These are phyloP conservation scores for Volucella inanis DNA, from an alignment of 2,888 invertebrate species.

Conservation along the genomic window DNA sequence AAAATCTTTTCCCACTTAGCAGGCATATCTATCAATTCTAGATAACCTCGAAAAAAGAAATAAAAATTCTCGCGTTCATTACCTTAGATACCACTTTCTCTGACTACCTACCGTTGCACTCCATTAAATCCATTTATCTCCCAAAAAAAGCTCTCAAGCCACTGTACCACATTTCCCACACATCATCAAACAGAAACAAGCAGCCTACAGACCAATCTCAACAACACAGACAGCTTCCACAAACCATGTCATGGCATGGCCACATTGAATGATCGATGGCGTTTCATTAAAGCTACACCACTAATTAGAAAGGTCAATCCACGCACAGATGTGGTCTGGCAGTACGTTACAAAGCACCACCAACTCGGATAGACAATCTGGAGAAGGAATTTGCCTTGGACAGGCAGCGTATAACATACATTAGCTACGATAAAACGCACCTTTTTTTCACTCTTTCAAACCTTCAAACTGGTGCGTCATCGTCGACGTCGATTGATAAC, in stretches of 20 bases:
- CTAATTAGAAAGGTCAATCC: conserved; percentile 68
- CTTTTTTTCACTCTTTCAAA: too few species aligned
- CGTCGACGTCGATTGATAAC: conserved; percentile 54
- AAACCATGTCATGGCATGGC: conserved; percentile 15
- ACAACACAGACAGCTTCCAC: conserved; percentile 12
- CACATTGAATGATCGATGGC: conserved; percentile 62
- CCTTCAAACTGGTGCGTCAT: conserved; percentile 28
- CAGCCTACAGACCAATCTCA: conserved; percentile 7
- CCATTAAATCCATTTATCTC: conserved; percentile 53
- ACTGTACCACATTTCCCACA: conserved; percentile 26
- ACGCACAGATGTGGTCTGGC: conserved; percentile 18
- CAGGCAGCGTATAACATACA: conserved; percentile 38
- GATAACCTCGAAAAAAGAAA: not conserved
- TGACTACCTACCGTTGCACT: conserved; percentile 6
- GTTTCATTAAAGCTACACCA: conserved; percentile 69
- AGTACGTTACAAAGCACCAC: conserved; percentile 17
- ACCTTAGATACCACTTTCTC: conserved; percentile 50
- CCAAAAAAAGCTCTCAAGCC: conserved; percentile 50
- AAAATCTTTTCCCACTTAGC: too few species aligned
- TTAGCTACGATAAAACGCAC: conserved; percentile 26
- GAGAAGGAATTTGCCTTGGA: not conserved
- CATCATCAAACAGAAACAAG: conserved; percentile 41
- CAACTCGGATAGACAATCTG: conserved; percentile 17
- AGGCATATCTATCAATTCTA: too few species aligned
- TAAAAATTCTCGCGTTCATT: conserved; percentile 21